Percentiles rank a stretch among this genome's conserved stretches.
These are phyloP conservation scores for Frankliniella fusca DNA, from an alignment of 2,888 invertebrate species.

Conservation along the genomic window DNA sequence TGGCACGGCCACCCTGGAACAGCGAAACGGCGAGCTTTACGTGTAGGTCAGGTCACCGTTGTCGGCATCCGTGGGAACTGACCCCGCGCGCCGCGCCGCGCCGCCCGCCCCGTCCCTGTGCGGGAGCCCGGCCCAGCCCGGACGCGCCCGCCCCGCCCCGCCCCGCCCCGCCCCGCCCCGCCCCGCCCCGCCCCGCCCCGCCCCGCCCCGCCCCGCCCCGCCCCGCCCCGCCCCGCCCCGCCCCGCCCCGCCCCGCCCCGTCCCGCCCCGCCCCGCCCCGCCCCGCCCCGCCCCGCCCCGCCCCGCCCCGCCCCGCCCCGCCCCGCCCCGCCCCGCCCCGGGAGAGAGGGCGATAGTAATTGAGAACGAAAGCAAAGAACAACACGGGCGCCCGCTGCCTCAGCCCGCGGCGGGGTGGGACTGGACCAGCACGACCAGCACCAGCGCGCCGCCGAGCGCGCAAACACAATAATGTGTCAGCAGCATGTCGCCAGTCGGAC, in stretches of 20 bases:
- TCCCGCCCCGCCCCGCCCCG: background rate
- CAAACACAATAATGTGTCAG: too few relatives aligned
- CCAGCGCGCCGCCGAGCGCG: too few relatives aligned
- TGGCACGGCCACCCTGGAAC: slow-evolving; percentile 7
- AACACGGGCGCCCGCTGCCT: too few relatives aligned
- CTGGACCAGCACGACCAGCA: too few relatives aligned
- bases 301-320: background rate
- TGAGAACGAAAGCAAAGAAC: too few relatives aligned
- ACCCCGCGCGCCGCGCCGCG: background rate
- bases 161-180: background rate
- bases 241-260: too few relatives aligned
- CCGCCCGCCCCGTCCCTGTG: background rate
- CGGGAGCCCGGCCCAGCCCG: background rate
- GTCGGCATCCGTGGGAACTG: background rate
- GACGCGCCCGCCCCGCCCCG: background rate
- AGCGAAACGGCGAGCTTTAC: background rate
- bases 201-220: background rate
- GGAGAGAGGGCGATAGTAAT: too few relatives aligned
- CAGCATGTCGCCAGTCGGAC: too few relatives aligned
- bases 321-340: background rate
- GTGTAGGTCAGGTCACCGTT: background rate
- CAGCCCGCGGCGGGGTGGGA: too few relatives aligned
- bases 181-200: background rate
- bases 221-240: background rate
- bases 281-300: too few relatives aligned